phyloP scores from a whole-genome alignment of 2,797 vertebrate species.

The Bovichtus diacanthus region DNA sequence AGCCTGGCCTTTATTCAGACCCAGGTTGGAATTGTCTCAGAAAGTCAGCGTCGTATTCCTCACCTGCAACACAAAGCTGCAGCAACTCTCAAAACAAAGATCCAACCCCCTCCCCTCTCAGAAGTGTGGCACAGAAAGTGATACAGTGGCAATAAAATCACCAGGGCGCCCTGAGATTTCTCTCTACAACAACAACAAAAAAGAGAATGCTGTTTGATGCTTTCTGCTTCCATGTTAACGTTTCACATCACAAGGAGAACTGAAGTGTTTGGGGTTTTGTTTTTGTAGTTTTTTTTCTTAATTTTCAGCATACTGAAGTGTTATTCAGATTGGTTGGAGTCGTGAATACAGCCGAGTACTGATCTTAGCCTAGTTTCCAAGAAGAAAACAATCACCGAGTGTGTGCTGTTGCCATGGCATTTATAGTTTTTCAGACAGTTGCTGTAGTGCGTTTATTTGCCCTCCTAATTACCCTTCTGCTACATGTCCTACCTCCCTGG shows the following conservation, averaged over 20 bases:
- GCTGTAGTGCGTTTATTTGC: constrained; percentile 56
- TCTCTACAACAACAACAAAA: constrained; percentile 17
- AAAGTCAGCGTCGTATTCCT: constrained; percentile 60
- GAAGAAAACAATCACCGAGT: constrained; percentile 50
- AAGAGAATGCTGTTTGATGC: constrained; percentile 31
- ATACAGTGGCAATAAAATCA: constrained; percentile 65
- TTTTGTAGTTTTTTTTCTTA: constrained; percentile 14
- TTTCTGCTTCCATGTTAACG: constrained; percentile 22
- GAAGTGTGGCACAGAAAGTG: constrained; percentile 51
- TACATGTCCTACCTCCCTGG: constrained; percentile 16
- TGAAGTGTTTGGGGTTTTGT: neutral
- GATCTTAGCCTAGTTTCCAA: constrained; percentile 45
- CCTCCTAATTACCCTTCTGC: constrained; percentile 35
- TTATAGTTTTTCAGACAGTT: constrained; percentile 44
- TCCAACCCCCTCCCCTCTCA: constrained; percentile 27
- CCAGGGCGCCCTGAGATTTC: constrained; percentile 16
- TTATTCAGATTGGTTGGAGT: constrained; percentile 49
- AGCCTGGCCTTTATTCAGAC: constrained; percentile 58
- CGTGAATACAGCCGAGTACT: constrained; percentile 41
- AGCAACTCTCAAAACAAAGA: constrained; percentile 52
- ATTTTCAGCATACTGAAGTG: constrained; percentile 27
- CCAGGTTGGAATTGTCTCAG: constrained; percentile 53
- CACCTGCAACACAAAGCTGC: constrained; percentile 71
- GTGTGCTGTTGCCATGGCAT: constrained; percentile 76
- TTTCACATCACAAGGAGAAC: neutral